phyloP scores from a whole-genome alignment of 1,140 invertebrate genomes.

The Neodiprion fabricii region DNA sequence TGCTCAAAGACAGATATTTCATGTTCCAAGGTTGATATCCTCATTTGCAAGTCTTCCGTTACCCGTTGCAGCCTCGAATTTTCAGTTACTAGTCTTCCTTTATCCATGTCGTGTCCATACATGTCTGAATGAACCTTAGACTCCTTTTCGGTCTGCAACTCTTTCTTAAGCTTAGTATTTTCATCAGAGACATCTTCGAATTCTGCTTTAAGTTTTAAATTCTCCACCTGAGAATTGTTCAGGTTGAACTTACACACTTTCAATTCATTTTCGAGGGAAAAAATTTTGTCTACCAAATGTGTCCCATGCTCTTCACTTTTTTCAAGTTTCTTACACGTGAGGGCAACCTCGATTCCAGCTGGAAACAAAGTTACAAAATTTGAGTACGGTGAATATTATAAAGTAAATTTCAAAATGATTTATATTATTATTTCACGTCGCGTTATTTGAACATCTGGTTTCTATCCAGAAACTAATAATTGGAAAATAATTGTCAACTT shows the following conservation, averaged over 20 bases:
- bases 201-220: not conserved
- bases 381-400: no score
- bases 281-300: not conserved
- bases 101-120: not conserved
- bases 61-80: not conserved
- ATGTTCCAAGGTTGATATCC: conserved; percentile 2
- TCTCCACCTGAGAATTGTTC: not conserved
- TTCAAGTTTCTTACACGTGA: not conserved
- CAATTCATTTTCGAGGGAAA: not conserved
- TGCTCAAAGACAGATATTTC: not conserved
- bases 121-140: not conserved
- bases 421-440: no score
- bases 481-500: no score
- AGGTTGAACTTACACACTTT: not conserved
- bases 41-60: not conserved
- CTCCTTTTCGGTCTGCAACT: not conserved
- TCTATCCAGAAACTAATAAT: no score
- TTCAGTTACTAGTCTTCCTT: not conserved
- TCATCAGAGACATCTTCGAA: not conserved
- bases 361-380: no score
- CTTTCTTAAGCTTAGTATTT: not conserved
- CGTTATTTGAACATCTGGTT: no score
- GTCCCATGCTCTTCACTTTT: not conserved
- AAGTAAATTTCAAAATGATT: no score
- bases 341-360: no score